Conservation (phyloP, 2,797 vertebrate genomes). For the Periophthalmus magnuspinnatus region DNA sequence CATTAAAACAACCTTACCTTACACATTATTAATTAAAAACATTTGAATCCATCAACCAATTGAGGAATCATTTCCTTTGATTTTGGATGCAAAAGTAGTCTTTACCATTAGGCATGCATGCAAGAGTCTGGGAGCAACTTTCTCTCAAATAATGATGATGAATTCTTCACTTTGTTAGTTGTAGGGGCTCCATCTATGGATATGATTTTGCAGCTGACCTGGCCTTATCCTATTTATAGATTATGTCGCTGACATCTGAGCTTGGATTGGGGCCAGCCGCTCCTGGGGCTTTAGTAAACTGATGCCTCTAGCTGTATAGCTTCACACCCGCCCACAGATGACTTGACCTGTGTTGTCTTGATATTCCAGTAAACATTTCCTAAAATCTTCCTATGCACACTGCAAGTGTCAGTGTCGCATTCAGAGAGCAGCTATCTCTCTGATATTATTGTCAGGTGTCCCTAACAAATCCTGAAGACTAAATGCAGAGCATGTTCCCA, state of each 20-base stretch:
- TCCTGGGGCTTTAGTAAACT: conserved; percentile 6
- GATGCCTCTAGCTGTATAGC: neutral
- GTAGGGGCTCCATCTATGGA: conserved; percentile 1
- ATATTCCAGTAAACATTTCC: neutral
- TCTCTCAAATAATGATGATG: neutral
- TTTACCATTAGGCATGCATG: no score
- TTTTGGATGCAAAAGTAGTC: no score
- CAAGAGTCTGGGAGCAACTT: neutral
- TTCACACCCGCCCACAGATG: conserved; percentile 1
- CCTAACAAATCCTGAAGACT: neutral
- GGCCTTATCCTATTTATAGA: conserved; percentile 2
- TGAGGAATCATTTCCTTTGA: no score
- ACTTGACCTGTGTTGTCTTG: conserved; percentile 1
- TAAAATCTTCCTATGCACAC: neutral
- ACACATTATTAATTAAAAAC: no score
- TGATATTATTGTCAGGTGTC: neutral
- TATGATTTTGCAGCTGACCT: conserved; percentile 14
- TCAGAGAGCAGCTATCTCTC: neutral
- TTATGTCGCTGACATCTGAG: conserved; percentile 15
- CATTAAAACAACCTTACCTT: no score
- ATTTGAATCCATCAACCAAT: no score
- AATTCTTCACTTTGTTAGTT: neutral
- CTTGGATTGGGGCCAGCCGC: conserved; percentile 15
- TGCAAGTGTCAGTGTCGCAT: neutral
- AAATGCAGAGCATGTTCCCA: no score